A percentile compares a stretch with the other conserved stretches of the same genome.
Conservation (phyloP, 2,113 vertebrate genomes). For the Petroica traversi region DNA sequence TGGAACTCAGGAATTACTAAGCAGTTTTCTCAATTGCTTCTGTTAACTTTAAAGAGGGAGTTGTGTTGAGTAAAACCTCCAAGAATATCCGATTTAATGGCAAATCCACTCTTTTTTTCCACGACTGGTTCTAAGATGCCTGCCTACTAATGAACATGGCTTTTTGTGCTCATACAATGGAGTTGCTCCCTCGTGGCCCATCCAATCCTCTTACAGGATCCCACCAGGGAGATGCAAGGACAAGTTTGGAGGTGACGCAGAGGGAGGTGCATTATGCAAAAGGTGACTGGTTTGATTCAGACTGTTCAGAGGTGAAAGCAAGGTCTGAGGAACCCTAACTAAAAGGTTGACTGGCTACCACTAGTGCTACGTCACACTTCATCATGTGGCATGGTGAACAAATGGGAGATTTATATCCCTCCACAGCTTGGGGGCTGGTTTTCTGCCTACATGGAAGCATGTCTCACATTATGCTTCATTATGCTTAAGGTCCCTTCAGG, state of each 20-base stretch:
- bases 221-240: not conserved
- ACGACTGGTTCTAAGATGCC: not conserved
- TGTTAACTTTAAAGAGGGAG: conserved; percentile 19
- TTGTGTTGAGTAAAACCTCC: conserved; percentile 23
- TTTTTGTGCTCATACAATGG: conserved; percentile 40
- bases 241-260: not conserved
- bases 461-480: not conserved
- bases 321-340: not conserved
- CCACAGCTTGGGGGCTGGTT: not conserved
- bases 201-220: conserved; percentile 47
- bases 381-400: accelerated
- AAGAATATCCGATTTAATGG: conserved; percentile 57
- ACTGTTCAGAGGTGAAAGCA: not conserved
- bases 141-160: not conserved
- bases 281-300: not conserved
- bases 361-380: not conserved
- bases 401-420: not conserved
- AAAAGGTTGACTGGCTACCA: not conserved
- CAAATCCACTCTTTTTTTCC: conserved; percentile 34
- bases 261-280: not conserved
- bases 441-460: accelerated
- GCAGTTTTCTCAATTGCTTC: conserved; percentile 15
- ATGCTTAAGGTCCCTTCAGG: not conserved
- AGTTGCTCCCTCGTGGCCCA: conserved; percentile 6
- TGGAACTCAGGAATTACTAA: conserved; percentile 34